phyloP scores from a whole-genome alignment of 2,113 vertebrate species.

The Cavia aperea region DNA sequence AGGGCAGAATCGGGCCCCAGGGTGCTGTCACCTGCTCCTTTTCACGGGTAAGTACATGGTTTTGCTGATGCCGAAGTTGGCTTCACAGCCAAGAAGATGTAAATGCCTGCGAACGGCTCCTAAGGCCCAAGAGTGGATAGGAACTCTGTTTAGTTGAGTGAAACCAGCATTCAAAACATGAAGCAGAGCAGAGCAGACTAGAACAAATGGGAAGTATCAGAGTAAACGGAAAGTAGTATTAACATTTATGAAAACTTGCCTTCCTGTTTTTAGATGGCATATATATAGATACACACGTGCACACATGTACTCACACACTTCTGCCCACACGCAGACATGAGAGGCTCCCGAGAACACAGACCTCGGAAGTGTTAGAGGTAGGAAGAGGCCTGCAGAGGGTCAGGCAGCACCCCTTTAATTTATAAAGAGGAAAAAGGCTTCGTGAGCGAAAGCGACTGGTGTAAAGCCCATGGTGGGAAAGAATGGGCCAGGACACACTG shows the following conservation, averaged over 20 bases:
- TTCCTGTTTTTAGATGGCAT: neutral
- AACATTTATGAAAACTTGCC: neutral
- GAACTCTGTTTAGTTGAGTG: slow-evolving; percentile 22
- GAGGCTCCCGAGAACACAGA: neutral
- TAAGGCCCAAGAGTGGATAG: neutral
- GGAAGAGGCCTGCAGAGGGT: neutral
- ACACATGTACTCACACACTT: neutral
- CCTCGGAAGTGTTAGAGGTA: neutral
- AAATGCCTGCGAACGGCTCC: neutral
- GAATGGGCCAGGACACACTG: neutral
- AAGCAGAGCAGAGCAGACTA: neutral
- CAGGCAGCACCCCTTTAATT: neutral
- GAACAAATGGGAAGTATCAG: neutral
- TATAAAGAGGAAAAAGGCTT: neutral
- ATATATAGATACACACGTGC: neutral
- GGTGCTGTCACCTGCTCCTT: neutral
- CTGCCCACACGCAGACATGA: neutral
- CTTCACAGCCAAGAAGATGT: neutral
- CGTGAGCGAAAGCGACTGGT: neutral
- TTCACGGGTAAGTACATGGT: neutral
- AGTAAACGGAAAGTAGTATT: neutral
- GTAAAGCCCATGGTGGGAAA: neutral
- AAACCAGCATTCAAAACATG: neutral
- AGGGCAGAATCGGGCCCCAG: neutral
- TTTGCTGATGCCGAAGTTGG: neutral